phyloP scores from a whole-genome alignment of 2,888 invertebrate genomes.

The Erpobdella octoculata region DNA sequence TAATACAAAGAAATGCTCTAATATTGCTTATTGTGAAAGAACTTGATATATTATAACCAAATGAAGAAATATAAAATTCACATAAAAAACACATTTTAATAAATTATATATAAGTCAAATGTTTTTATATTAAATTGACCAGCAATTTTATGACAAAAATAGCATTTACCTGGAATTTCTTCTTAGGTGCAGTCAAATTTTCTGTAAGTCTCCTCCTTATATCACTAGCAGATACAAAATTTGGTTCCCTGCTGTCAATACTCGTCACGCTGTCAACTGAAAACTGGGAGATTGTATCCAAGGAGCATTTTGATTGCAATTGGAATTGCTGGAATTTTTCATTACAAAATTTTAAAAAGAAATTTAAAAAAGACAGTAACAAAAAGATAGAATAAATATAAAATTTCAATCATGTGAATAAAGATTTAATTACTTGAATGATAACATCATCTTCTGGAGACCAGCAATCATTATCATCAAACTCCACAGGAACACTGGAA shows the following conservation, averaged over 20 bases:
- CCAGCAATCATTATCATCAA: conserved; percentile 66
- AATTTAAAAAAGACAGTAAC: too few species aligned
- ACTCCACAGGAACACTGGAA: conserved; percentile 38
- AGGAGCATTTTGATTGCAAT: conserved; percentile 43
- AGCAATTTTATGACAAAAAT: not conserved
- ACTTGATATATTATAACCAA: too few species aligned
- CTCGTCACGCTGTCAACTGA: conserved; percentile 65
- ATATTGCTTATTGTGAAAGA: too few species aligned
- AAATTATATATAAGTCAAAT: not conserved
- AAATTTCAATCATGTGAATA: too few species aligned
- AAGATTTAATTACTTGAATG: conserved; percentile 68
- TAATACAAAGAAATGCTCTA: too few species aligned
- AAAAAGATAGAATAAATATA: too few species aligned
- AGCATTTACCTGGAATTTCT: conserved; percentile 56
- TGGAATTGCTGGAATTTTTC: conserved; percentile 33
- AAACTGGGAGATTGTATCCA: conserved; percentile 80
- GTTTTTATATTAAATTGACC: not conserved
- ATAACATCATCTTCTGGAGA: conserved; percentile 93
- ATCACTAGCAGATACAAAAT: conserved; percentile 73
- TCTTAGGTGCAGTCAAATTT: conserved; percentile 62
- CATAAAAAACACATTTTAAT: too few species aligned
- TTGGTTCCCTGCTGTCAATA: conserved; percentile 64
- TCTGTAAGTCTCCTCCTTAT: conserved; percentile 75
- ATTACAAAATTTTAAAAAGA: too few species aligned
- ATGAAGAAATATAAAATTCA: too few species aligned